Percentiles rank a stretch among this genome's conserved stretches.
These are phyloP conservation scores for Neoascia interrupta DNA, from an alignment of 2,888 invertebrate species.

Conservation along the genomic window DNA sequence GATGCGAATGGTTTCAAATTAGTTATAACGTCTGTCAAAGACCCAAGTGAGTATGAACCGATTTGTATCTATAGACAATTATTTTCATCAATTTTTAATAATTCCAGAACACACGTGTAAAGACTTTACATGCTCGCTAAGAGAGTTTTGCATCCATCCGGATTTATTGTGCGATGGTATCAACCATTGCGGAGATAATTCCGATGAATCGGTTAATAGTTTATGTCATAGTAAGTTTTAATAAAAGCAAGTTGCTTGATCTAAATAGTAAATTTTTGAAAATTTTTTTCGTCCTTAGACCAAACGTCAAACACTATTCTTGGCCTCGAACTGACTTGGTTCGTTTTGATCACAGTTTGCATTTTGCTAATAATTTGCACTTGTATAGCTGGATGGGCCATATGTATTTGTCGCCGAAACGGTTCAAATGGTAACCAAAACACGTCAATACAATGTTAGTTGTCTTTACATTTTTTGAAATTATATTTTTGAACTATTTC, in stretches of 20 bases:
- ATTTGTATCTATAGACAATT: background rate
- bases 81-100: background rate
- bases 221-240: constrained; percentile 90
- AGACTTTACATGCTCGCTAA: constrained; percentile 92
- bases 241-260: background rate
- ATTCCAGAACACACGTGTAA: constrained; percentile 90
- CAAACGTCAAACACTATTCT: constrained; percentile 84
- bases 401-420: constrained; percentile 88
- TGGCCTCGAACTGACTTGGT: constrained; percentile 88
- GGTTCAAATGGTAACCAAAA: constrained; percentile 80
- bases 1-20: constrained; percentile 95
- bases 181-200: constrained; percentile 96
- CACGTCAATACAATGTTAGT: constrained; percentile 80
- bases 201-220: constrained; percentile 92
- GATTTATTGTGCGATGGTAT: constrained; percentile 95
- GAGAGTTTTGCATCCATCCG: constrained; percentile 94
- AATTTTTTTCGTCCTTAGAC: constrained; percentile 78
- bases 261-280: background rate
- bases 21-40: constrained; percentile 96
- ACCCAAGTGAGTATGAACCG: constrained; percentile 88
- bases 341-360: constrained; percentile 87
- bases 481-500: background rate
- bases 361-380: constrained; percentile 85
- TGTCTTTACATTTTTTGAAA: background rate
- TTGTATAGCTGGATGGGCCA: constrained; percentile 85